Conservation (phyloP, 2,113 vertebrate genomes). For the Pongo abelii region DNA sequence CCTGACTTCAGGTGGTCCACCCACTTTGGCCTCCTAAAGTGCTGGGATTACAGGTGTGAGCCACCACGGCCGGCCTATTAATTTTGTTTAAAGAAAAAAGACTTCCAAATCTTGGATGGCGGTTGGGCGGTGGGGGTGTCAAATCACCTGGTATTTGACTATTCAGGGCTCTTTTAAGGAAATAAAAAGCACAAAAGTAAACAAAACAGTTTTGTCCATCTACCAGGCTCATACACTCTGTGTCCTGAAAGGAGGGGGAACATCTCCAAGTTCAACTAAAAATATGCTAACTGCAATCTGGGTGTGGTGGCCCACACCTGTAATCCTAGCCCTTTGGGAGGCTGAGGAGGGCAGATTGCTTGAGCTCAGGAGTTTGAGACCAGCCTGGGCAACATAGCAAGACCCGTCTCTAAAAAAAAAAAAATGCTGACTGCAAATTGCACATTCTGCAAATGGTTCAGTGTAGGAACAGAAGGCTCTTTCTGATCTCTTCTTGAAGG, state of each 20-base stretch:
- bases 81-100: conserved; percentile 58
- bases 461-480: not conserved
- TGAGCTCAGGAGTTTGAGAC: too few relatives aligned
- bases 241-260: not conserved
- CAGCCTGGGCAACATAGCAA: too few relatives aligned
- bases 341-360: too few relatives aligned
- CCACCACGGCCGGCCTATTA: too few relatives aligned
- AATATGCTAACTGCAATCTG: not conserved
- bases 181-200: not conserved
- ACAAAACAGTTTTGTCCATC: not conserved
- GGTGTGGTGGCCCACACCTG: accelerated
- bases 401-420: not conserved
- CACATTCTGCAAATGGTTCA: not conserved
- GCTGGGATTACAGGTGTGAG: too few relatives aligned
- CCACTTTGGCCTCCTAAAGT: too few relatives aligned
- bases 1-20: too few relatives aligned
- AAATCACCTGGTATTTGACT: conserved; percentile 62
- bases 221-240: not conserved
- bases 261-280: not conserved
- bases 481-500: not conserved
- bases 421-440: not conserved
- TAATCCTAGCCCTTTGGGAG: too few relatives aligned
- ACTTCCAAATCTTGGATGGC: conserved; percentile 21
- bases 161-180: conserved; percentile 25
- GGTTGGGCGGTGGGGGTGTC: not conserved